These are phyloP conservation scores for Laodelphax striatellus DNA, from an alignment of 1,140 invertebrate genomes.

Conservation along the genomic window DNA sequence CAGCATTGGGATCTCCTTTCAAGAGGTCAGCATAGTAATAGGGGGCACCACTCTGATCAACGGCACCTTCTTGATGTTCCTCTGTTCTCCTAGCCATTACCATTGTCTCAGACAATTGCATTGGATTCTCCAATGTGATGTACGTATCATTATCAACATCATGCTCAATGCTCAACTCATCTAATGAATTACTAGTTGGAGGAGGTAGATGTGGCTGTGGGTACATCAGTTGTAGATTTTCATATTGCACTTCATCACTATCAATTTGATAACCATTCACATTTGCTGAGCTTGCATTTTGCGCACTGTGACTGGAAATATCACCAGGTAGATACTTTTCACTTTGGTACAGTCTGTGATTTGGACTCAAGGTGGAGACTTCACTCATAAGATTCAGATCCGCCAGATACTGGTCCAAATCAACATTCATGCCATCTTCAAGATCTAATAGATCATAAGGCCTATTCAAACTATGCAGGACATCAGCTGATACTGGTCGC, in stretches of 20 bases:
- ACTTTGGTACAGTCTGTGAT: not conserved
- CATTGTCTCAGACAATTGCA: not conserved
- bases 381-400: constrained; percentile 41
- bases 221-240: constrained; percentile 23
- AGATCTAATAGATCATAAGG: constrained; percentile 8
- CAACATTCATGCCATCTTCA: constrained; percentile 36
- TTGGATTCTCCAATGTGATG: not conserved
- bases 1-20: constrained; percentile 18
- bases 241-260: constrained; percentile 27
- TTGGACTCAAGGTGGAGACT: constrained; percentile 26
- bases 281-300: not conserved
- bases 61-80: constrained; percentile 13
- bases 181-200: not conserved
- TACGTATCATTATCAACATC: not conserved
- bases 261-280: constrained; percentile 1
- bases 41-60: constrained; percentile 42
- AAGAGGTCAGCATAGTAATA: constrained; percentile 79
- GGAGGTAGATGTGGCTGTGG: constrained; percentile 20
- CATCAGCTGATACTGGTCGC: constrained; percentile 52
- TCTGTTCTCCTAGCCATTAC: constrained; percentile 24
- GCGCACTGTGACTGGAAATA: not conserved
- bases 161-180: not conserved
- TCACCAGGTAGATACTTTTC: not conserved
- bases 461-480: constrained; percentile 33
- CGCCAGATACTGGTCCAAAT: constrained; percentile 52